A percentile compares a stretch with the other conserved stretches of the same genome.
Conservation (phyloP, 2,888 invertebrate genomes). For the Microdon myrmicae region DNA sequence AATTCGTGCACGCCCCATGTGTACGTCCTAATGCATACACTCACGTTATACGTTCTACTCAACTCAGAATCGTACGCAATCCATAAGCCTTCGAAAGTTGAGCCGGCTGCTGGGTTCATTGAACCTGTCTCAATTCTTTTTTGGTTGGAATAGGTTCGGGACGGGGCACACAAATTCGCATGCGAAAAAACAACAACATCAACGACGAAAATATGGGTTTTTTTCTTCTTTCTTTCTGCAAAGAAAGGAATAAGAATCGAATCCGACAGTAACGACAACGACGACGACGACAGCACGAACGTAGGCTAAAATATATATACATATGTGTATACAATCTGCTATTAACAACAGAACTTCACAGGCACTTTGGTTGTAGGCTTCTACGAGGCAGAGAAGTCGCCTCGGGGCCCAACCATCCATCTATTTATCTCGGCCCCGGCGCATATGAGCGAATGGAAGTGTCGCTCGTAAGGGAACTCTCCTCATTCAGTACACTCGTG, state of each 20-base stretch:
- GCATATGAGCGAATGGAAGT: conserved; percentile 19
- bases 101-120: conserved; percentile 53
- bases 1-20: conserved; percentile 31
- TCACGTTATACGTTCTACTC: conserved; percentile 17
- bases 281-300: conserved; percentile 19
- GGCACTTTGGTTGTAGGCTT: conserved; percentile 27
- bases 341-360: conserved; percentile 26
- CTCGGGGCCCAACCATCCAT: conserved; percentile 22
- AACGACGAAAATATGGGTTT: conserved; percentile 2
- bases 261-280: conserved; percentile 32
- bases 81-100: conserved; percentile 53
- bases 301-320: conserved; percentile 1
- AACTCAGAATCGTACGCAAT: conserved; percentile 18
- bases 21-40: conserved; percentile 12
- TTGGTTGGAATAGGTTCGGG: conserved; percentile 57
- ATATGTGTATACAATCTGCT: too few species aligned
- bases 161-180: conserved; percentile 25
- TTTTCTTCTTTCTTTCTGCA: too few species aligned
- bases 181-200: conserved; percentile 12
- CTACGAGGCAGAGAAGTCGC: conserved; percentile 13
- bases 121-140: conserved; percentile 56
- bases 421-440: conserved; percentile 9
- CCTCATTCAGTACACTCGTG: conserved; percentile 11
- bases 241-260: conserved; percentile 23
- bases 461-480: conserved; percentile 28